phyloP scores from a whole-genome alignment of 2,113 vertebrate genomes.

The Labrus mixtus region DNA sequence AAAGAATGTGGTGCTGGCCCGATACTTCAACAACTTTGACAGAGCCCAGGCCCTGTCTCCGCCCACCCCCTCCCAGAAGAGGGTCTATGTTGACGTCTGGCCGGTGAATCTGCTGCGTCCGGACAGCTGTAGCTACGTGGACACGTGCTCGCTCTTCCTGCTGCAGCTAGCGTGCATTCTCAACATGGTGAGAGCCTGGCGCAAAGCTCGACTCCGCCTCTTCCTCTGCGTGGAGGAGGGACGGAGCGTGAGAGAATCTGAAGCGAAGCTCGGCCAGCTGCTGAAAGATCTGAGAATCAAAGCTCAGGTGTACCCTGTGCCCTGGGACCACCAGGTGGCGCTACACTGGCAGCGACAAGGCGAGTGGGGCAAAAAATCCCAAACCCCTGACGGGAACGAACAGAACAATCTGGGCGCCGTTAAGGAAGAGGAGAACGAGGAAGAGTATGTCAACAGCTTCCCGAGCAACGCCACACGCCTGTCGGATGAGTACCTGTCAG shows the following conservation, averaged over 20 bases:
- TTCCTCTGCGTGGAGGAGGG: constrained; percentile 92
- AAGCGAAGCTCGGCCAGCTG: constrained; percentile 89
- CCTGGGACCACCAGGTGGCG: constrained; percentile 89
- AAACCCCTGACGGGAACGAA: not conserved
- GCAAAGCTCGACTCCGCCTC: constrained; percentile 86
- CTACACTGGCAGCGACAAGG: constrained; percentile 90
- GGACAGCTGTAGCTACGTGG: constrained; percentile 89
- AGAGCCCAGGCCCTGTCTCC: constrained; percentile 70
- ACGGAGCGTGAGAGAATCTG: constrained; percentile 82
- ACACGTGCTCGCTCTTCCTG: constrained; percentile 92
- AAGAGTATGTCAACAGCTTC: constrained; percentile 84
- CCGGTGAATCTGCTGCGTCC: constrained; percentile 91
- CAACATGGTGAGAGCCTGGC: constrained; percentile 91
- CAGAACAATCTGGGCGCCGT: constrained; percentile 12
- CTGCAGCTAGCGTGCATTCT: constrained; percentile 93
- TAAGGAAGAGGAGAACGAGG: constrained; percentile 46
- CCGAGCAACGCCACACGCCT: constrained; percentile 85
- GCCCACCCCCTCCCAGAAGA: constrained; percentile 31
- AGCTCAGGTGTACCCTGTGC: constrained; percentile 86
- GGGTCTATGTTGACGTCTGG: constrained; percentile 90
- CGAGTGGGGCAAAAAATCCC: constrained; percentile 9
- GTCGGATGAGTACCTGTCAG: constrained; percentile 87
- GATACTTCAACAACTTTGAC: constrained; percentile 88
- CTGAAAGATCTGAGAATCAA: constrained; percentile 90
- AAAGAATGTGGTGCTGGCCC: constrained; percentile 89